These are phyloP conservation scores for Eupithecia pulchellata DNA, from an alignment of 2,888 invertebrate species.

Conservation along the genomic window DNA sequence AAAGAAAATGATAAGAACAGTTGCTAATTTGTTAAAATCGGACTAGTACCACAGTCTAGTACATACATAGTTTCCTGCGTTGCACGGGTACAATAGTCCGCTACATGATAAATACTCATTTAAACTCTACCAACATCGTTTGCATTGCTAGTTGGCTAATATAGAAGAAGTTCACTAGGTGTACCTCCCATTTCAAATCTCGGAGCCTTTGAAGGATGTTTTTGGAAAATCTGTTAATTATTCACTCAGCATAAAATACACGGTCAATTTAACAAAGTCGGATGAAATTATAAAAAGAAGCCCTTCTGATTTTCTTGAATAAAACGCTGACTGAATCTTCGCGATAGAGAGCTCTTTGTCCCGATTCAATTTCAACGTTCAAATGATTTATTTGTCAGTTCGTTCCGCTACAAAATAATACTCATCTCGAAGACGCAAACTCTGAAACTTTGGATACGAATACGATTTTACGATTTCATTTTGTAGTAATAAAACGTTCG, in stretches of 20 bases:
- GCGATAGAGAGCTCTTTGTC: constrained; percentile 3
- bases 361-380: constrained; percentile 4
- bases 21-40: too few species aligned
- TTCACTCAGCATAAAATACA: not conserved
- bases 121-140: too few species aligned
- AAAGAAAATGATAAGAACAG: too few species aligned
- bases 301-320: not conserved
- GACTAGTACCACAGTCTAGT: too few species aligned
- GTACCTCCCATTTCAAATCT: not conserved
- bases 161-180: too few species aligned
- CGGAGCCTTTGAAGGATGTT: not conserved
- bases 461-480: constrained; percentile 38
- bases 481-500: constrained; percentile 35
- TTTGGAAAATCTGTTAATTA: not conserved
- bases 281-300: not conserved
- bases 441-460: constrained; percentile 29
- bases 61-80: too few species aligned
- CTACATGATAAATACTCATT: too few species aligned
- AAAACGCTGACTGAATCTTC: not conserved
- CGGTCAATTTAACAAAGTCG: not conserved
- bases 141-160: too few species aligned
- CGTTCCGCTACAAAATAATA: constrained; percentile 24
- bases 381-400: constrained; percentile 10
- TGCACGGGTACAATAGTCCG: too few species aligned
- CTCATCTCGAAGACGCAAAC: constrained; percentile 21